Evolutionary conservation across 2,888 invertebrate species (phyloP), one percentile per base, ranked within the genome.

Genomic region (Bellardia pandia): DNA sequence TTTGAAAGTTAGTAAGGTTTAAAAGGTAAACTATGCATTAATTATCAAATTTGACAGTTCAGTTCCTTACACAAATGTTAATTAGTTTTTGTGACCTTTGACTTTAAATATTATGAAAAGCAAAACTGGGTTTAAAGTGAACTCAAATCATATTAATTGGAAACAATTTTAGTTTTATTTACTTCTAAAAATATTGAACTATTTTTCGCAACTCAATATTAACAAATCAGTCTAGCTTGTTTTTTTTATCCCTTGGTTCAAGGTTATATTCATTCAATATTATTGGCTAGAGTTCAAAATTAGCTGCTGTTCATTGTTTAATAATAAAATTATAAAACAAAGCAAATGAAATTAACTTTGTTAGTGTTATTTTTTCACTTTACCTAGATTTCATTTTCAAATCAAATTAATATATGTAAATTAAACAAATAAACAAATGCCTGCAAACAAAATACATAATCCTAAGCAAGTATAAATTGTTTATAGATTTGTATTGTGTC

Each of bases 261-360:
- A 78, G 72, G 58, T 51, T 69, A 45, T 45, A 45, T 45, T 45
- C 13, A 51, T 42, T 75, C 23, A 23, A n/a, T 56, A 69, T 53
- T 77, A 69, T 83, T 83, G 83, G 83, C 83, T 77, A 45, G n/a
- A 45, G 33, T 64, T 82, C 69, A 76, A 75, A 82, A 40, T 66
- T 58, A 3, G 37, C 37, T 51, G 14, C 13, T 42, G 23, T 72
- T 72, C 72, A 72, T 72, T 58, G 42, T 58, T 62, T n/a, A 48
- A 45, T 16, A 37, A n/a, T n/a, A n/a, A 14, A 6, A 51, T n/a
- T 11, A 45, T 45, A 51, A 51, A 51, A 51, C 51, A 75, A 33
- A 60, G 23, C n/a, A 51, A 56, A 6, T 33, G 30, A 66, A 77
- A 77, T 56, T 76, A 33, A 51, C 23, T 40, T 66, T 66, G 40